Base-by-base conservation (phyloP, 1,140 invertebrate genomes). In the Popillia japonica region DNA sequence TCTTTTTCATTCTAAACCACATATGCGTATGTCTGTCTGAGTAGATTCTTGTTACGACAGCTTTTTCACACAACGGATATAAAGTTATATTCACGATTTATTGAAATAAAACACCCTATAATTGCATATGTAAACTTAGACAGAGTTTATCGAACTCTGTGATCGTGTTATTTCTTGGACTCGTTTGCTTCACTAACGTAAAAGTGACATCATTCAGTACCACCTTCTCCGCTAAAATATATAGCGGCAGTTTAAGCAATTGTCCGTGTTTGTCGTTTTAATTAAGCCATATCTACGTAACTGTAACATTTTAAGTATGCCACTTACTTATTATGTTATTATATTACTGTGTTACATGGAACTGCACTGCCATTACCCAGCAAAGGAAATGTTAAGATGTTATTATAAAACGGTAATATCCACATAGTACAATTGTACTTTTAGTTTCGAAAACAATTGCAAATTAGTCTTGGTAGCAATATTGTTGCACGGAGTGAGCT, bases 91-190 rank as follows among this genome's bases (percentile, higher is more conserved):
- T 64, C 11, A 27, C 27, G 27, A 68, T 68, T 68, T 68, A 68
- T 68, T 68, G 14, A 22, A 68, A 68, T 68, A 68, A 6, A 68
- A 27, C 61, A 68, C 61, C 27, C 20, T n/a, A 68, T 68, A 68
- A 27, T 2, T 68, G 22, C 61, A 34, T 68, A 68, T 68, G 61
- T 27, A 68, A 68, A 68, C 61, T 68, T 68, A n/a, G 27, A 34
- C 27, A 17, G 61, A 34, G 61, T 68, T 68, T 68, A 68, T 68
- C 22, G 61, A 68, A 68, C 61, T 68, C 22, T 11, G 61, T 22
- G 3, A 22, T 68, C 20, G 23, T 14, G 61, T 68, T 34, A 22
- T 22, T 17, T 22, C 61, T 68, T 68, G 10, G 61, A 68, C 61
- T 68, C 22, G 61, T 68, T 68, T 27, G 20, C 20, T 68, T 68